Percentiles rank a stretch among this genome's conserved stretches.
These are phyloP conservation scores for Seira ritae DNA, from an alignment of 2,888 invertebrate genomes.

Conservation along the genomic window DNA sequence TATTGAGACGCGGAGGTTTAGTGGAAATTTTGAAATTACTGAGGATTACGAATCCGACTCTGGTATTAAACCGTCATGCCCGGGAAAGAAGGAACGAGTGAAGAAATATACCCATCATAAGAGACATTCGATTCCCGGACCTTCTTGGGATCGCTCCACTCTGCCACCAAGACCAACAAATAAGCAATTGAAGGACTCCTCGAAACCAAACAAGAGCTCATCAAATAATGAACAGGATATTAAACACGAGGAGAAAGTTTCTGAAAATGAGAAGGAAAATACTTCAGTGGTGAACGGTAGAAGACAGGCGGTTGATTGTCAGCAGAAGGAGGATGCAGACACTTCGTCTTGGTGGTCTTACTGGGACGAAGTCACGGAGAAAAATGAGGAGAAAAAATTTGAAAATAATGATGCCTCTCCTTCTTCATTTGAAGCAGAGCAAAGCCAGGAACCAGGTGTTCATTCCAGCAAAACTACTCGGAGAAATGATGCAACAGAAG, in stretches of 20 bases:
- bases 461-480: neutral
- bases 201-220: slow-evolving; percentile 25
- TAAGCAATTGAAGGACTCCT: neutral
- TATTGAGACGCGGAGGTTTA: slow-evolving; percentile 63
- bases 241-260: slow-evolving; percentile 28
- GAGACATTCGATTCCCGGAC: slow-evolving; percentile 62
- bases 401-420: slow-evolving; percentile 41
- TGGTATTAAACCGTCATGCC: slow-evolving; percentile 53
- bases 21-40: slow-evolving; percentile 69
- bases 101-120: slow-evolving; percentile 62
- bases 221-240: slow-evolving; percentile 54
- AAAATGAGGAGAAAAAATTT: slow-evolving; percentile 34
- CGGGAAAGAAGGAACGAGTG: slow-evolving; percentile 43
- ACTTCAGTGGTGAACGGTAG: neutral
- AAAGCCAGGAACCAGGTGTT: slow-evolving; percentile 38
- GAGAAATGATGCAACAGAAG: slow-evolving; percentile 1
- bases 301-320: slow-evolving; percentile 39
- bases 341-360: slow-evolving; percentile 60
- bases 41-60: slow-evolving; percentile 70
- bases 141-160: slow-evolving; percentile 31
- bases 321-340: slow-evolving; percentile 47
- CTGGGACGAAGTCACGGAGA: slow-evolving; percentile 59
- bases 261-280: slow-evolving; percentile 29
- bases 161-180: slow-evolving; percentile 31
- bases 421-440: neutral